Evolutionary conservation across 2,113 vertebrate species (phyloP).

Genomic region (Onychostruthus taczanowskii): DNA sequence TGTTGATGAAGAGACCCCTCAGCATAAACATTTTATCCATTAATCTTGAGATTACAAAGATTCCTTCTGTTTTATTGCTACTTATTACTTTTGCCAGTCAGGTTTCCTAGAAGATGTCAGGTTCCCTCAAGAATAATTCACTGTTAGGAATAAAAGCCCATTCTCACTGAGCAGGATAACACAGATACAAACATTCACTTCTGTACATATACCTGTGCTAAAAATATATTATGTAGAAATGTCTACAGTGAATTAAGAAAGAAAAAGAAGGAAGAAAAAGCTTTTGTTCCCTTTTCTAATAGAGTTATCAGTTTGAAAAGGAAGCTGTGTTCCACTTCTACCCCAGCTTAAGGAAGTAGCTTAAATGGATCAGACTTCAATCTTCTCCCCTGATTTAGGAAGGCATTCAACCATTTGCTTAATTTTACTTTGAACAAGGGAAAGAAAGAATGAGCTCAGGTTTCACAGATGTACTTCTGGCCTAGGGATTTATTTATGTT

Average conservation of each 20-base stretch:
- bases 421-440: conserved; percentile 34
- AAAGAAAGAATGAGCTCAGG: not conserved
- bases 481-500: conserved; percentile 28
- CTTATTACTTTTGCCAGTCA: not conserved
- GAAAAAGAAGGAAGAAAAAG: not conserved
- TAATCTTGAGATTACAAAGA: conserved; percentile 1
- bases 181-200: not conserved
- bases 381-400: conserved; percentile 17
- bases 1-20: conserved; percentile 11
- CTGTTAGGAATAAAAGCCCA: not conserved
- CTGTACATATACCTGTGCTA: not conserved
- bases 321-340: not conserved
- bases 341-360: not conserved
- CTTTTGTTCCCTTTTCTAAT: not conserved
- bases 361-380: conserved; percentile 21
- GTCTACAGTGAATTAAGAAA: not conserved
- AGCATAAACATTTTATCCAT: conserved; percentile 41
- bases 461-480: conserved; percentile 29
- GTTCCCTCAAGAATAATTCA: conserved; percentile 3
- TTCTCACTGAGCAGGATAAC: not conserved
- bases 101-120: conserved; percentile 3
- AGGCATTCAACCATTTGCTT: conserved; percentile 42
- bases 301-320: not conserved
- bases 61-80: not conserved
- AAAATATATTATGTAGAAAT: not conserved